Conservation (phyloP, 2,888 invertebrate species). For the Micropterix aruncella region DNA sequence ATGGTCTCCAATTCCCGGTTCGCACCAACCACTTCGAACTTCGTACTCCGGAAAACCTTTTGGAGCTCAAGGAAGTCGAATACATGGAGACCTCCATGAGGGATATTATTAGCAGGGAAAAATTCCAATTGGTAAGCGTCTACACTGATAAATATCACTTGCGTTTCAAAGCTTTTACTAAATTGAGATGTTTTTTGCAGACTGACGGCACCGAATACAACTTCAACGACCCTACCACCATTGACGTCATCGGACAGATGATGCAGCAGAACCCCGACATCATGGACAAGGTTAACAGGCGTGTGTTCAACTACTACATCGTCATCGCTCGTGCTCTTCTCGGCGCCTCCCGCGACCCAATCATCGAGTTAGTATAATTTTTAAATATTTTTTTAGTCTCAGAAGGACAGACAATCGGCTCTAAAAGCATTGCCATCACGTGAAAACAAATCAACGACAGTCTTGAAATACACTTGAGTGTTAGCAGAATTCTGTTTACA, state of each 20-base stretch:
- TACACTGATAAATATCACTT: no score
- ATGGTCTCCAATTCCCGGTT: conserved; percentile 43
- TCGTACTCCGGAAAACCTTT: not conserved
- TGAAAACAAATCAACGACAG: no score
- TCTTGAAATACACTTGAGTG: no score
- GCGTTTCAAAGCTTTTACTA: no score
- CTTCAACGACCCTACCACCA: conserved; percentile 48
- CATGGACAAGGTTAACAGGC: conserved; percentile 42
- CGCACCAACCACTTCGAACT: conserved; percentile 25
- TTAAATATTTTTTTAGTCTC: not conserved
- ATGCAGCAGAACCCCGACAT: conserved; percentile 39
- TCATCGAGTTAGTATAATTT: not conserved
- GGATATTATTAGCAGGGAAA: conserved; percentile 22
- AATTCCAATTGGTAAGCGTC: conserved; percentile 26
- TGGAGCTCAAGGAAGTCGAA: conserved; percentile 19
- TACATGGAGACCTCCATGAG: conserved; percentile 20
- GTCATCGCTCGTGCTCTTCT: conserved; percentile 32
- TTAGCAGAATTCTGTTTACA: no score
- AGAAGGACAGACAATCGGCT: no score
- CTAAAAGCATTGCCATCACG: no score
- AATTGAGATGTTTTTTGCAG: conserved; percentile 16
- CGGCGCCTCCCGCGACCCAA: conserved; percentile 18
- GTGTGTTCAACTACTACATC: conserved; percentile 35
- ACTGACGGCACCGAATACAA: conserved; percentile 43
- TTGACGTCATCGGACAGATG: conserved; percentile 50